Evolutionary conservation across 2,888 invertebrate species (phyloP).

Genomic region (Protodeltote pygarga): DNA sequence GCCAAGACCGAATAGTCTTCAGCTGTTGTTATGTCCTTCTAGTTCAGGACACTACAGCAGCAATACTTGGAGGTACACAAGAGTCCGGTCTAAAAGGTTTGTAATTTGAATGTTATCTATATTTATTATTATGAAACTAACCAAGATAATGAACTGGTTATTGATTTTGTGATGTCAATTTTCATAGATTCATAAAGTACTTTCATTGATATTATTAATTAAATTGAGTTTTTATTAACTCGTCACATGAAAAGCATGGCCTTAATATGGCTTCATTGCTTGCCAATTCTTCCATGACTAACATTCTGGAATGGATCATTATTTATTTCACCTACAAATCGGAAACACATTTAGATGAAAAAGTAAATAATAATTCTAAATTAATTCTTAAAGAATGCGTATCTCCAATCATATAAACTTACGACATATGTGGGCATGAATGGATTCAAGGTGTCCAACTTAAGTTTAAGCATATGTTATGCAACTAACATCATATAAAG

Average conservation of each 20-base stretch:
- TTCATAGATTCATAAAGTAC: too few relatives aligned
- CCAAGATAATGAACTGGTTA: too few relatives aligned
- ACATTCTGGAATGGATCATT: too few relatives aligned
- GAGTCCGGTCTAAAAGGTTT: slow-evolving; percentile 80
- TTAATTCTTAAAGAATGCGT: slow-evolving; percentile 30
- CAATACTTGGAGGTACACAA: slow-evolving; percentile 81
- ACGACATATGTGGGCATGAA: slow-evolving; percentile 34
- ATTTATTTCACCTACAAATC: too few relatives aligned
- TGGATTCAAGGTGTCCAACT: slow-evolving; percentile 44
- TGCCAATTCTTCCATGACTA: neutral
- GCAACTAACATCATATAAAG: slow-evolving; percentile 22
- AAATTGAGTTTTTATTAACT: too few relatives aligned
- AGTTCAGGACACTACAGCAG: slow-evolving; percentile 82
- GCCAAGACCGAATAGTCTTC: slow-evolving; percentile 80
- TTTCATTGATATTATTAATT: too few relatives aligned
- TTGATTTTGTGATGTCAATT: too few relatives aligned
- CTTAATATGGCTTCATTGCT: neutral
- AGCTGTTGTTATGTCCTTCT: slow-evolving; percentile 79
- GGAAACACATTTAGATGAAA: too few relatives aligned
- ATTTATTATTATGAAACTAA: too few relatives aligned
- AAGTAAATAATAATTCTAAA: slow-evolving; percentile 6
- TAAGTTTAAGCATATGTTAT: slow-evolving; percentile 28
- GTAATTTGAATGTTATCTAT: slow-evolving; percentile 27
- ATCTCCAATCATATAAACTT: slow-evolving; percentile 22
- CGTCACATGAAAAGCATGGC: too few relatives aligned